These are phyloP conservation scores for Polydesmus complanatus DNA, from an alignment of 2,888 invertebrate genomes.

Conservation along the genomic window DNA sequence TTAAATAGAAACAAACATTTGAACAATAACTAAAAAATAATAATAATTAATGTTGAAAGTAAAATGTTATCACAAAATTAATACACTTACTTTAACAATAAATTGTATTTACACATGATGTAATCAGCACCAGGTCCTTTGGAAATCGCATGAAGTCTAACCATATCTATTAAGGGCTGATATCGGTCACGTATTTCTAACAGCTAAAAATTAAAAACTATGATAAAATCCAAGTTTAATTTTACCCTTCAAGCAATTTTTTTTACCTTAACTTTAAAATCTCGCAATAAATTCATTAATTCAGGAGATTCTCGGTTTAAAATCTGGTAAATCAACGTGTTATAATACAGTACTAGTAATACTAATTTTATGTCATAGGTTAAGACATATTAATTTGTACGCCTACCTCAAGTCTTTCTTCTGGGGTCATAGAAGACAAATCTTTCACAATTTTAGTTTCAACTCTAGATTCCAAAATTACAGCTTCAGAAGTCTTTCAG, in stretches of 20 bases:
- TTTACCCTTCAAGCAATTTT: background rate
- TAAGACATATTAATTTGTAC: too few relatives aligned
- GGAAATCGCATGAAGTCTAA: background rate
- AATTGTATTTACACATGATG: constrained; percentile 51
- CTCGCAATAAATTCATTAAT: constrained; percentile 58
- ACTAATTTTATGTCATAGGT: too few relatives aligned
- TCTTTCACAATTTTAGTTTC: too few relatives aligned
- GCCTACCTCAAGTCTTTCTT: too few relatives aligned
- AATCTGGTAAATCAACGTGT: too few relatives aligned
- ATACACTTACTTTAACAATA: constrained; percentile 42
- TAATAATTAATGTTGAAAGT: constrained; percentile 13
- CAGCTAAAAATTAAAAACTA: constrained; percentile 37
- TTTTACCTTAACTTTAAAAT: constrained; percentile 52
- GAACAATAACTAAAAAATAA: constrained; percentile 58
- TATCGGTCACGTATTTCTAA: constrained; percentile 24
- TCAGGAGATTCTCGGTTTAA: constrained; percentile 74
- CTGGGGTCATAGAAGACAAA: too few relatives aligned
- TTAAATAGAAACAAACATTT: constrained; percentile 71
- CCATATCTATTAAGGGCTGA: background rate
- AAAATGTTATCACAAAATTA: constrained; percentile 2
- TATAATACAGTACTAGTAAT: too few relatives aligned
- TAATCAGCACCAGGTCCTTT: constrained; percentile 52
- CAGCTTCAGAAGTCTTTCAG: too few relatives aligned
- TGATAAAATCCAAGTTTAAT: too few relatives aligned
- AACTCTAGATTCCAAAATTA: too few relatives aligned